Base-by-base conservation (phyloP, 2,113 vertebrate genomes). In the Origma solitaria region DNA sequence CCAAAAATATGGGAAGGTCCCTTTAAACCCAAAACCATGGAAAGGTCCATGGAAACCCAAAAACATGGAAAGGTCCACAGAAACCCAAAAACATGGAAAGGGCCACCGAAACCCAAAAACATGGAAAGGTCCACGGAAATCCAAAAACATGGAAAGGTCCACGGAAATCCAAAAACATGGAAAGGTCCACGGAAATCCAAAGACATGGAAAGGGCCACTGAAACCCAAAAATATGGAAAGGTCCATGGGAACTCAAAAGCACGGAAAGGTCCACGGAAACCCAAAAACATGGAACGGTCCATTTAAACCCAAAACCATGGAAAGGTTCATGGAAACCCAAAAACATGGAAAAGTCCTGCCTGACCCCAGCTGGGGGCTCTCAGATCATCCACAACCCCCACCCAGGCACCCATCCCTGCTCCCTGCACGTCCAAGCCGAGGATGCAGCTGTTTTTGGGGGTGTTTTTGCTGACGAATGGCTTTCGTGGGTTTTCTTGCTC, bases 401-500 rank as follows among this genome's bases (percentile, higher is more conserved):
- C 8, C 6, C 31, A 18, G 24, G 3, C 70, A 27, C 45, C 18
- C 68, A 58, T 24, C 38, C 58, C 44, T 10, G 1, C 2, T 21
- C 56, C 45, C 35, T 6, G 19, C 61, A 20, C 28, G 57, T 73
- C 21, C 31, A 3, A 20, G 56, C 53, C 2, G 2, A 76, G 31
- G 16, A 25, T 0, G 1, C 31, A n/a, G 35, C 30, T 2, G 0
- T 24, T 25, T 51, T 51, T 9, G 17, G 35, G 51, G n/a, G 7
- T 1, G 14, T 5, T 92, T 92, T 72, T 76, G 62, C 66, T 71
- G 71, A 37, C 7, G 0, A 84, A 62, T 0, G 2, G 6, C 24
- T 66, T 86, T 40, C 1, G 0, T 8, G 2, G 10, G 4, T 54
- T 92, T 76, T 79, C 44, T 64, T 3, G 2, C 73, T 47, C 17